Percentiles rank a stretch among this genome's conserved stretches.
Evolutionary conservation across 2,113 vertebrate genomes (phyloP).

Genomic region (Xiphophorus hellerii): DNA sequence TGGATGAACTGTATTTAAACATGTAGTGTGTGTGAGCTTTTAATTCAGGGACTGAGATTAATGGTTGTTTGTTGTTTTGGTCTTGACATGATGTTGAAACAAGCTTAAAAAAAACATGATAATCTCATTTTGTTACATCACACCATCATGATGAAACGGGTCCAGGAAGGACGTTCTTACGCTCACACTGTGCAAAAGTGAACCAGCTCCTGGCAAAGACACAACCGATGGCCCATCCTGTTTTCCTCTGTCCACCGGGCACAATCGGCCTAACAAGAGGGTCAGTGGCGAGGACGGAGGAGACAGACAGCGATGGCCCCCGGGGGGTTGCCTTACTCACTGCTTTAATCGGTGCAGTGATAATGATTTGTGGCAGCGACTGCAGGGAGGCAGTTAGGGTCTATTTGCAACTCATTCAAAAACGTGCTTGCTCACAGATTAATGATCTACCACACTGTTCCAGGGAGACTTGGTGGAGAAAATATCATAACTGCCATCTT

Average conservation of each 20-base stretch:
- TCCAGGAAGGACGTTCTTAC: conserved; percentile 2
- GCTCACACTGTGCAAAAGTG: background rate
- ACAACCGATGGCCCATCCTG: conserved; percentile 20
- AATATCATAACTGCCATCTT: conserved; percentile 25
- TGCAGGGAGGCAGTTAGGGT: conserved; percentile 66
- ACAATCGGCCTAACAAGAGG: conserved; percentile 52
- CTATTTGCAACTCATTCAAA: conserved; percentile 68
- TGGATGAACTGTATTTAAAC: conserved; percentile 16
- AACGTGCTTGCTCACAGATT: conserved; percentile 46
- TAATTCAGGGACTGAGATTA: background rate
- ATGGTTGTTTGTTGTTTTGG: background rate
- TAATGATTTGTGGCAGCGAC: conserved; percentile 72
- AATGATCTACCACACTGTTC: conserved; percentile 36
- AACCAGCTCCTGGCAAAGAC: conserved; percentile 58
- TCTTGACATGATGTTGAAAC: background rate
- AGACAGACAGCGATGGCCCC: conserved; percentile 40
- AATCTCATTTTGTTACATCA: background rate
- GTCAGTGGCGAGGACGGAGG: conserved; percentile 69
- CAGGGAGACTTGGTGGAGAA: background rate
- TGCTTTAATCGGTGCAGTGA: conserved; percentile 59
- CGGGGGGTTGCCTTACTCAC: conserved; percentile 64
- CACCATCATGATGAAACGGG: conserved; percentile 8
- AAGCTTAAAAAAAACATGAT: background rate
- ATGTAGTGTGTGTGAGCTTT: background rate
- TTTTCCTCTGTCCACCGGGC: conserved; percentile 39